These are phyloP conservation scores for Nebria salina DNA, from an alignment of 2,888 invertebrate species.

Conservation along the genomic window DNA sequence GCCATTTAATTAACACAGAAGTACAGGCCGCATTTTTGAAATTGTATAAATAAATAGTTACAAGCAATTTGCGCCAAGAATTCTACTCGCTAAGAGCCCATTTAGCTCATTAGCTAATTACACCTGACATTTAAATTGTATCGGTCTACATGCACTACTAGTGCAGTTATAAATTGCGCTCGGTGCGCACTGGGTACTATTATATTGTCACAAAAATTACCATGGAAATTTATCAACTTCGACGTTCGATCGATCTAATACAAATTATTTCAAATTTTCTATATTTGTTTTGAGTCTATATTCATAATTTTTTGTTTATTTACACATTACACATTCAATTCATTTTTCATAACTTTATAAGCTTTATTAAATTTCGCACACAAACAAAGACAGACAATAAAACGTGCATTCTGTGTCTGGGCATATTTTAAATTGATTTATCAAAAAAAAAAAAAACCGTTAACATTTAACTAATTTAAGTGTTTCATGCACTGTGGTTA, in stretches of 20 bases:
- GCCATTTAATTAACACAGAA: not conserved
- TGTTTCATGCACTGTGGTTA: no score
- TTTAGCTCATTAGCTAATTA: constrained; percentile 1
- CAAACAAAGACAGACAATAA: no score
- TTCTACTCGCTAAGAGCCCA: not conserved
- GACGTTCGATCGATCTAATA: not conserved
- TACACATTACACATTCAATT: no score
- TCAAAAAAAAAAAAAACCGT: no score
- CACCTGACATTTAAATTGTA: not conserved
- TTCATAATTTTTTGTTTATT: no score
- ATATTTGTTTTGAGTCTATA: no score
- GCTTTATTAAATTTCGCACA: no score
- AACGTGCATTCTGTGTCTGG: no score
- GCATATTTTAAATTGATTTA: no score
- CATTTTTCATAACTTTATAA: no score
- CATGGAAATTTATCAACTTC: not conserved
- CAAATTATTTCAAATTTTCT: not conserved
- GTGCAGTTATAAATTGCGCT: not conserved
- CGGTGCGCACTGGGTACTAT: not conserved
- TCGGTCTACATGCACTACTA: not conserved
- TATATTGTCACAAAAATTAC: not conserved
- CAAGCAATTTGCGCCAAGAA: not conserved
- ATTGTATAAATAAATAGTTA: not conserved
- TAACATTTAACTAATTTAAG: no score
- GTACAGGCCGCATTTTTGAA: not conserved